Conservation (phyloP, 1,140 invertebrate genomes). For the Tachypleus tridentatus region DNA sequence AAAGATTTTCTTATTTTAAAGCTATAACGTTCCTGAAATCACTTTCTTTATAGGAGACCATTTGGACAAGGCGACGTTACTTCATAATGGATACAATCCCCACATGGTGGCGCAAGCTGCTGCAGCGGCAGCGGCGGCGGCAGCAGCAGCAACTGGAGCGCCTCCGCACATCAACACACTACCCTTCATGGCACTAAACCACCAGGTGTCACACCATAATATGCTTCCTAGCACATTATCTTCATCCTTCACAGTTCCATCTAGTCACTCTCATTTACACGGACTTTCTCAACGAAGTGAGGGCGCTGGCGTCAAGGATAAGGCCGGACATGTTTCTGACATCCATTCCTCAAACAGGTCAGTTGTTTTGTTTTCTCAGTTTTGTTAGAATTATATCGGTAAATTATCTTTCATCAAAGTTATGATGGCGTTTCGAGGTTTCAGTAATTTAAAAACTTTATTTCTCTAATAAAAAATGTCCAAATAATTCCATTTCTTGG, state of each 20-base stretch:
- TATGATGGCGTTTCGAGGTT: too few relatives aligned
- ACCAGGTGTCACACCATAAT: not conserved
- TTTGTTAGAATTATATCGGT: too few relatives aligned
- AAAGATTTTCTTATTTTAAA: too few relatives aligned
- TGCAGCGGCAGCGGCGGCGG: not conserved
- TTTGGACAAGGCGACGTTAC: not conserved
- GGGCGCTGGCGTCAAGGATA: too few relatives aligned
- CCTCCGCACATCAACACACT: not conserved
- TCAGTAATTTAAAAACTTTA: too few relatives aligned
- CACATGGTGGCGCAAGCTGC: not conserved
- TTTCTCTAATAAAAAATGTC: too few relatives aligned
- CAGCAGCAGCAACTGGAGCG: not conserved
- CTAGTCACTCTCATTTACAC: not conserved
- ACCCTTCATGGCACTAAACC: constrained; percentile 1
- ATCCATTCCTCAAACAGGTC: too few relatives aligned
- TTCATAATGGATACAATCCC: not conserved
- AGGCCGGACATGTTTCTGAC: too few relatives aligned
- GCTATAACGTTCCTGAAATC: too few relatives aligned
- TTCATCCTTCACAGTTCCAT: not conserved
- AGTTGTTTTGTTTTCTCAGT: too few relatives aligned
- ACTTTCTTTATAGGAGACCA: not conserved
- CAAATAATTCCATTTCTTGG: too few relatives aligned
- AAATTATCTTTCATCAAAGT: too few relatives aligned
- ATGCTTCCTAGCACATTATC: not conserved
- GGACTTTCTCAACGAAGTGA: not conserved